A percentile compares a stretch with the other conserved stretches of the same genome.
phyloP scores from a whole-genome alignment of 2,797 vertebrate species.

The Amblyopsis hoosieri region DNA sequence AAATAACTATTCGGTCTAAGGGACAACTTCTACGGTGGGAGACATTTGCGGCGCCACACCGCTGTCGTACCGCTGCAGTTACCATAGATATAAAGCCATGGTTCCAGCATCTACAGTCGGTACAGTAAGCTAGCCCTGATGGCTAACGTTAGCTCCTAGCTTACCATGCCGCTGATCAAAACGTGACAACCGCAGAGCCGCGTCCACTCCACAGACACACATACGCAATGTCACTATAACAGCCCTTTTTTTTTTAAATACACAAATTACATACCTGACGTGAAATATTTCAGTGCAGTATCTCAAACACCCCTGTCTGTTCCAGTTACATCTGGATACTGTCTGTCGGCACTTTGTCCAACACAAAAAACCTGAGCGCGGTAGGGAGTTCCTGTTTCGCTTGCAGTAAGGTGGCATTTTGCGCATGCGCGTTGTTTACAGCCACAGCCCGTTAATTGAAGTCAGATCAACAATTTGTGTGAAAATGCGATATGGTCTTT shows the following conservation, averaged over 20 bases:
- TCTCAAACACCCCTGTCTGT: not conserved
- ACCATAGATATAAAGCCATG: not conserved
- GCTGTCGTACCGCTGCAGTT: too few species aligned
- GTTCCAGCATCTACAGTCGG: slow-evolving; percentile 2
- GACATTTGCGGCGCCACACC: too few species aligned
- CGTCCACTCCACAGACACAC: slow-evolving; percentile 23
- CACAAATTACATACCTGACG: slow-evolving; percentile 48
- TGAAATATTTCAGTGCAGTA: not conserved
- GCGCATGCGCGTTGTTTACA: slow-evolving; percentile 33
- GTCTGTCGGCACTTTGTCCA: slow-evolving; percentile 46
- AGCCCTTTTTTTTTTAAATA: not conserved
- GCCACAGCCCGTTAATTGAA: not conserved
- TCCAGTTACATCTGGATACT: slow-evolving; percentile 31
- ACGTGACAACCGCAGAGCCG: slow-evolving; percentile 46
- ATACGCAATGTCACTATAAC: not conserved
- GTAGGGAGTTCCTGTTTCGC: slow-evolving; percentile 12
- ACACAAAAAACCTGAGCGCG: slow-evolving; percentile 23
- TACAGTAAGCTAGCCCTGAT: slow-evolving; percentile 20
- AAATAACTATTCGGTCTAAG: too few species aligned
- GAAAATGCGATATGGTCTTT: too few species aligned
- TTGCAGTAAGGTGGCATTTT: slow-evolving; percentile 35
- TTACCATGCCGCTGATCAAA: slow-evolving; percentile 50
- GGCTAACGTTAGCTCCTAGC: slow-evolving; percentile 49
- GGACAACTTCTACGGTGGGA: too few species aligned
- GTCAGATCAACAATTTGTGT: too few species aligned